Conservation (phyloP, 2,797 vertebrate genomes). For the Sciurus vulgaris region DNA sequence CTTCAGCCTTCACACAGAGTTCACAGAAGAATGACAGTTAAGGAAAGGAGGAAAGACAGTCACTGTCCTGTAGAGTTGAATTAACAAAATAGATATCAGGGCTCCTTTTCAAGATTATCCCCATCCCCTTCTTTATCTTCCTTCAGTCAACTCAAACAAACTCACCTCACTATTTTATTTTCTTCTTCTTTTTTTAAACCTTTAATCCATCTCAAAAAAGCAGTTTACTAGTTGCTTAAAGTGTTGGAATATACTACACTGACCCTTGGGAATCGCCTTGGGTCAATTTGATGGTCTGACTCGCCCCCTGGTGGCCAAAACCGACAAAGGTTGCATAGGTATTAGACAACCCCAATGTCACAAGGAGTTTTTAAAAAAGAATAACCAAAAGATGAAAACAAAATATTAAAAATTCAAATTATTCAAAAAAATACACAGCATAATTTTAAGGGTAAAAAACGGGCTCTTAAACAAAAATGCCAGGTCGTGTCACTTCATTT, state of each 20-base stretch:
- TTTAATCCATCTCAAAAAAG: background rate
- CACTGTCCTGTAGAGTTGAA: background rate
- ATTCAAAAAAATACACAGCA: background rate
- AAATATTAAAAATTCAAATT: background rate
- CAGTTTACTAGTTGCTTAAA: background rate
- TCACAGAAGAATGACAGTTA: background rate
- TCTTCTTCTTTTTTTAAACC: background rate
- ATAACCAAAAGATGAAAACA: background rate
- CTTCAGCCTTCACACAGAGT: background rate
- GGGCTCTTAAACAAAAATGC: background rate
- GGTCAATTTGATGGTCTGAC: conserved; percentile 58
- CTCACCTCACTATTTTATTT: background rate
- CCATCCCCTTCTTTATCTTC: background rate
- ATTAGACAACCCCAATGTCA: fast-evolving
- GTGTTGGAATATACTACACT: fast-evolving
- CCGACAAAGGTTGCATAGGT: background rate
- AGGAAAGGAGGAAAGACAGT: background rate
- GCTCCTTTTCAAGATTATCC: background rate
- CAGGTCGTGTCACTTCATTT: background rate
- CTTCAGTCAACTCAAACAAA: background rate
- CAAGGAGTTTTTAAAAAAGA: background rate
- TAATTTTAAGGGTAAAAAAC: background rate
- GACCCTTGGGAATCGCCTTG: fast-evolving
- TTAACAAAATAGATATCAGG: background rate
- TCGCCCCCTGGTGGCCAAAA: conserved; percentile 84